Conservation (phyloP, 2,888 invertebrate genomes). For the Epinotia nisella region DNA sequence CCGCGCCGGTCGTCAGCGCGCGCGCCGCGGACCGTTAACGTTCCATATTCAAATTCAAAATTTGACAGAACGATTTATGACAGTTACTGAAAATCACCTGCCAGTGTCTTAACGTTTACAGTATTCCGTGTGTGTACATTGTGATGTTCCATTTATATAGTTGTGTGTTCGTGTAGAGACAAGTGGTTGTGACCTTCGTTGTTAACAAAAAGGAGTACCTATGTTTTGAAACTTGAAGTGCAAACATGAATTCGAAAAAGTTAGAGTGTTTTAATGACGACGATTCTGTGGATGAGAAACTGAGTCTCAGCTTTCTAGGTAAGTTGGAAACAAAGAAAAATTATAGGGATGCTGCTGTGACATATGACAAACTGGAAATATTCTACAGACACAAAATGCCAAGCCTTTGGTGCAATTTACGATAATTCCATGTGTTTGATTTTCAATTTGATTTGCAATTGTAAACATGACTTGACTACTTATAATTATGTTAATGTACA, state of each 20-base stretch:
- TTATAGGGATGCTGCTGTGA: constrained; percentile 12
- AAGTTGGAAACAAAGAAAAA: constrained; percentile 51
- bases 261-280: constrained; percentile 79
- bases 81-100: constrained; percentile 51
- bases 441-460: not conserved
- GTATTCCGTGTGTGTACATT: constrained; percentile 50
- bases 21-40: constrained; percentile 60
- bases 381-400: not conserved
- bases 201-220: constrained; percentile 58
- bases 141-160: constrained; percentile 50
- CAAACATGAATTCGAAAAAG: constrained; percentile 82
- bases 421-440: not conserved
- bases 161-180: constrained; percentile 64
- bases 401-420: not conserved
- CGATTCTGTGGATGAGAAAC: constrained; percentile 78
- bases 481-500: constrained; percentile 47
- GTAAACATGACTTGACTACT: constrained; percentile 46
- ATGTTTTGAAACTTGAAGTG: constrained; percentile 61
- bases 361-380: constrained; percentile 21
- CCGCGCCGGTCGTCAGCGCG: constrained; percentile 66
- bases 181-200: constrained; percentile 77
- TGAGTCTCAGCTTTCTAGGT: constrained; percentile 83
- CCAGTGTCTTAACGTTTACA: constrained; percentile 52
- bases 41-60: constrained; percentile 68
- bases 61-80: constrained; percentile 57